Evolutionary conservation across 1,140 invertebrate species (phyloP).

Genomic region (Vollenhovia emeryi): DNA sequence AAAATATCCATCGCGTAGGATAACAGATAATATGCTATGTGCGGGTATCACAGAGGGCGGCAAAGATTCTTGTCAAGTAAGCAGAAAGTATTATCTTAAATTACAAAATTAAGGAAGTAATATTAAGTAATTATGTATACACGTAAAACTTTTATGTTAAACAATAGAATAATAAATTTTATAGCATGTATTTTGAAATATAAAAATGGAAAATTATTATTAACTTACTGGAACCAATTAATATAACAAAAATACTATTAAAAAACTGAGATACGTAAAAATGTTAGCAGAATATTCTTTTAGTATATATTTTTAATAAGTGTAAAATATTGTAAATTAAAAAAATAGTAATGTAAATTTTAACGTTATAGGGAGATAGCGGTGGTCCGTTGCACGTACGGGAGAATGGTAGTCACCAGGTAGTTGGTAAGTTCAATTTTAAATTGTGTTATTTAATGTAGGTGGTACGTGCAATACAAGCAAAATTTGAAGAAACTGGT

Average conservation of each 20-base stretch:
- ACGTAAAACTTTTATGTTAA: neutral
- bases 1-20: slow-evolving; percentile 88
- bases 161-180: neutral
- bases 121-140: neutral
- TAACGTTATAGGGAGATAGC: slow-evolving; percentile 87
- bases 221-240: neutral
- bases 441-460: slow-evolving; percentile 6
- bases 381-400: slow-evolving; percentile 88
- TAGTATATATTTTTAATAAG: neutral
- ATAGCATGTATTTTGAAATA: neutral
- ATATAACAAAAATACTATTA: neutral
- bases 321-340: neutral
- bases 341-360: neutral
- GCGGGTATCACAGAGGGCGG: slow-evolving; percentile 91
- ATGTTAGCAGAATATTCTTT: neutral
- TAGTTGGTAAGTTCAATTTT: slow-evolving; percentile 85
- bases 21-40: slow-evolving; percentile 95
- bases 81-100: neutral
- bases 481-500: neutral
- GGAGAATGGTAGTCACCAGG: slow-evolving; percentile 81
- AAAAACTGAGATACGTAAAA: neutral
- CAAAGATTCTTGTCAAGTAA: slow-evolving; percentile 91
- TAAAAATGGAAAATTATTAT: neutral
- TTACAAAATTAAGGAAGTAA: neutral
- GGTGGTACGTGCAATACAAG: no score